Evolutionary conservation across 1,140 invertebrate species (phyloP), one percentile per base, ranked within the genome.

Genomic region (Drosophila ambigua): DNA sequence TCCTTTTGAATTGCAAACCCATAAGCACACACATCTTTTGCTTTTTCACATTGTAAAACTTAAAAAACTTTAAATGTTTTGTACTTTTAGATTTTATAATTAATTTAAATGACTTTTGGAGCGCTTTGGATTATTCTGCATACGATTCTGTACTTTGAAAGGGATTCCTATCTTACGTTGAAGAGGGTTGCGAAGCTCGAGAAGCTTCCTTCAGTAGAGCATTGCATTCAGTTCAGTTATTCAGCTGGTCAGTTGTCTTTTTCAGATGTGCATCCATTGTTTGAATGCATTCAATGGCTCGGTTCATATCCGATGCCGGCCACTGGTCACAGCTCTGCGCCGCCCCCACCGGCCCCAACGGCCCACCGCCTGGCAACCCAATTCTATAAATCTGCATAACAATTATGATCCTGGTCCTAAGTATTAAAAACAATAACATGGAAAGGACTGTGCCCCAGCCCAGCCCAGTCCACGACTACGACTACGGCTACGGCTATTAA

Each of bases 341-440:
- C 26, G 26, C 26, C 35, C 35, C 20, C 1, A 2, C 20, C 1
- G 20, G 1, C 20, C 20, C 20, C 20, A 20, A 0, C 20, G 20
- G 20, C 0, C 20, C 35, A 39, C 35, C 23, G 57, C 61, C 44
- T 83, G 80, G 50, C 77, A 76, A 62, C 65, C 78, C 74, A 75
- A 72, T 78, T 87, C 71, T 78, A 82, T 87, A 79, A 87, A 87
- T 87, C 79, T 87, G 66, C 83, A 87, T 87, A 88, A 88, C 78
- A 87, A 87, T 87, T 88, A 87, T 82, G 79, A 78, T 81, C 67
- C 72, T 80, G 72, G 72, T 75, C n/a, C 23, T 78, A 75, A 74
- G 65, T 65, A 78, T 78, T 87, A 72, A 82, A 82, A 85, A 81
- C 82, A 75, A 85, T 81, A 87, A 78, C 69, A 62, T 59, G 28